Evolutionary conservation across 2,797 vertebrate species (phyloP).

Genomic region (Pteropus rufus): DNA sequence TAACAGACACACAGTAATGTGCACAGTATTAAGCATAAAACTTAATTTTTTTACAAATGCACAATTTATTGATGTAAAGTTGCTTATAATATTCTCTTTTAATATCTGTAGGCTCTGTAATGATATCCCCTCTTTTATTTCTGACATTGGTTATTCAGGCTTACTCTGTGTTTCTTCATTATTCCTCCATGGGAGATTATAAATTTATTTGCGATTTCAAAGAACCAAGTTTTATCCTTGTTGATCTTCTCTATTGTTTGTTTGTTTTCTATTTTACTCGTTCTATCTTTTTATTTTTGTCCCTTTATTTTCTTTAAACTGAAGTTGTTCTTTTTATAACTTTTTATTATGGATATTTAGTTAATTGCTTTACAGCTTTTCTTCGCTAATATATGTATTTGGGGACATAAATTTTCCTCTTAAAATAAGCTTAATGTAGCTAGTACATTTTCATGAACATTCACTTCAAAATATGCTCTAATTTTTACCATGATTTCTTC

Average conservation of each 20-base stretch:
- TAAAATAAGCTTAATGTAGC: not conserved
- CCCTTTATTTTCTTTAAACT: not conserved
- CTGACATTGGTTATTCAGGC: not conserved
- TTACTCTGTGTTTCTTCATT: not conserved
- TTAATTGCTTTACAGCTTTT: not conserved
- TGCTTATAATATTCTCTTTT: not conserved
- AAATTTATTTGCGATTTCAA: not conserved
- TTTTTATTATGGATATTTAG: not conserved
- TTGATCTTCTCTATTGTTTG: not conserved
- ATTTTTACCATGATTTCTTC: not conserved
- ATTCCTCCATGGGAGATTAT: not conserved
- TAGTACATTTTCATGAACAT: not conserved
- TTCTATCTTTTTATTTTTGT: not conserved
- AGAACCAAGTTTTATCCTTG: not conserved
- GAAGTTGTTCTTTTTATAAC: not conserved
- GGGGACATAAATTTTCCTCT: not conserved
- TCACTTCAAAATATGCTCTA: conserved; percentile 1
- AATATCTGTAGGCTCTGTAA: not conserved
- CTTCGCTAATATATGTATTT: not conserved
- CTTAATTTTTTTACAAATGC: not conserved
- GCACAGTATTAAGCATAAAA: not conserved
- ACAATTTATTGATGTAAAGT: not conserved
- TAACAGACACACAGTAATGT: not conserved
- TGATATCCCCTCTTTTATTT: not conserved
- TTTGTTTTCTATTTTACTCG: not conserved